phyloP scores from a whole-genome alignment of 2,888 invertebrate species.

The Amaurobius ferox region DNA sequence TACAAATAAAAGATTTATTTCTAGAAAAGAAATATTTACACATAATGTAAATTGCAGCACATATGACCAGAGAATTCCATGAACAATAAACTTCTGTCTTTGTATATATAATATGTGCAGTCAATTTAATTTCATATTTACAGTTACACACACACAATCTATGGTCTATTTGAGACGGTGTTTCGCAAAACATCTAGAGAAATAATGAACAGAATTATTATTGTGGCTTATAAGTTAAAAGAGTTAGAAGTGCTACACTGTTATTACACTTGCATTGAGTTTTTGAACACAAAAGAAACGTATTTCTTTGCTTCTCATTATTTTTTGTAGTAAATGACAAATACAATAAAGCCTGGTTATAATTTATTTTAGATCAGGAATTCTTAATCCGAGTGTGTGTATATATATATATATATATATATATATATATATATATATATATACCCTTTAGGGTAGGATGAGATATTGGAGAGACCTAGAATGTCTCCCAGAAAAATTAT shows the following conservation, averaged over 20 bases:
- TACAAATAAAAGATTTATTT: slow-evolving; percentile 72
- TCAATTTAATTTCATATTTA: slow-evolving; percentile 59
- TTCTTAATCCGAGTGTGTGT: no score
- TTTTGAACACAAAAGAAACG: no score
- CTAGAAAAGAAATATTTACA: slow-evolving; percentile 70
- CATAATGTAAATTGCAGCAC: slow-evolving; percentile 50
- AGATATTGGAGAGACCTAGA: no score
- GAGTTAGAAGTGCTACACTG: background rate
- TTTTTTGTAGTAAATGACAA: no score
- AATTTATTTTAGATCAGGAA: no score
- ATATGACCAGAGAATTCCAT: slow-evolving; percentile 67
- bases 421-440: no score
- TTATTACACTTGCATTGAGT: no score
- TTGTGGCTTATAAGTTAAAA: background rate
- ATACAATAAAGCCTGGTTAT: no score
- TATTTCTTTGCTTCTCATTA: no score
- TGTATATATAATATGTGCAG: slow-evolving; percentile 66
- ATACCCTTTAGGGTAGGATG: no score
- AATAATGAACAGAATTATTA: slow-evolving; percentile 16
- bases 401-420: no score
- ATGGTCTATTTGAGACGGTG: slow-evolving; percentile 41
- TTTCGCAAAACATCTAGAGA: slow-evolving; percentile 25
- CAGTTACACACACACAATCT: slow-evolving; percentile 50
- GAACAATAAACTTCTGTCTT: slow-evolving; percentile 62
- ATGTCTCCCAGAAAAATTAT: no score